A percentile compares a stretch with the other conserved stretches of the same genome.
Conservation (phyloP, 2,113 vertebrate species). For the Neogale vison region DNA sequence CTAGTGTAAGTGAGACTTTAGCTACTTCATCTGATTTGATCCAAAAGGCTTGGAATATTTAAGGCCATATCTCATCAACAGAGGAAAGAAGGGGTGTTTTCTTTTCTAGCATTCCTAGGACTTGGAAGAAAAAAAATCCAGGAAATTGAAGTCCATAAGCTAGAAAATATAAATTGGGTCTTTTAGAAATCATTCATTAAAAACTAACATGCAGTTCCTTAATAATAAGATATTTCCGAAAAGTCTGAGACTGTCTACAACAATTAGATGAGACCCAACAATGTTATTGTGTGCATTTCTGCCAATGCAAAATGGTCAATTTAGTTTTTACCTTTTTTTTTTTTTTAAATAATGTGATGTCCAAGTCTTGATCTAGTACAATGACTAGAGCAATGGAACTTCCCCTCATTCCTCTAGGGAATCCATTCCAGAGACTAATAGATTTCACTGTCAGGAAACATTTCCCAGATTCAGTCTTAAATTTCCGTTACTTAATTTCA, state of each 20-base stretch:
- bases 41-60: constrained; percentile 67
- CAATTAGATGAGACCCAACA: constrained; percentile 55
- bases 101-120: constrained; percentile 58
- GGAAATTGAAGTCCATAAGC: constrained; percentile 71
- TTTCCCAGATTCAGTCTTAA: constrained; percentile 81
- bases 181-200: constrained; percentile 71
- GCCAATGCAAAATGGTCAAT: constrained; percentile 68
- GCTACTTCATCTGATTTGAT: constrained; percentile 68
- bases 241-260: constrained; percentile 25
- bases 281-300: constrained; percentile 56
- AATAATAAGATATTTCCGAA: constrained; percentile 57
- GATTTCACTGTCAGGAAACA: constrained; percentile 83
- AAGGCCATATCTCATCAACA: constrained; percentile 54
- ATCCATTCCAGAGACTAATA: constrained; percentile 81
- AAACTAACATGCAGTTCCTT: constrained; percentile 58
- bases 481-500: constrained; percentile 83
- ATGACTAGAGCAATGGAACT: constrained; percentile 80
- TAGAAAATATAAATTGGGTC: constrained; percentile 73
- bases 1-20: constrained; percentile 64
- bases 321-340: constrained; percentile 53
- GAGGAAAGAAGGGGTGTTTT: constrained; percentile 54
- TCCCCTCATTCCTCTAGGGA: constrained; percentile 76
- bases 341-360: constrained; percentile 67
- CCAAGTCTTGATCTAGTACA: constrained; percentile 76
- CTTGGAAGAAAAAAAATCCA: constrained; percentile 68